Conservation (phyloP, 2,888 invertebrate genomes). For the Agrochola lychnidis region DNA sequence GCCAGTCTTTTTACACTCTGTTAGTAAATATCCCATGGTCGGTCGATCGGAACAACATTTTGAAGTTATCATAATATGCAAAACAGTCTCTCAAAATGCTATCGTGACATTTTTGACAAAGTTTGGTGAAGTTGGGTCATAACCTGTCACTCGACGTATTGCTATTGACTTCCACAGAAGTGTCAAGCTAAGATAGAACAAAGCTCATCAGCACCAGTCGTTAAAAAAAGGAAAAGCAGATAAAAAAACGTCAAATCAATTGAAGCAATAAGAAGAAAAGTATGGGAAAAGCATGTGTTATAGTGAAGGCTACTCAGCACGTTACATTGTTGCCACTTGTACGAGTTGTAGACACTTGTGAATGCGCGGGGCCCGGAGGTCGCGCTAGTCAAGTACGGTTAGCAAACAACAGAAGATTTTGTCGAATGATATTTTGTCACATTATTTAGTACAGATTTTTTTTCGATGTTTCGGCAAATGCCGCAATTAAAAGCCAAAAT, state of each 20-base stretch:
- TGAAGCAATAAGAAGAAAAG: conserved; percentile 35
- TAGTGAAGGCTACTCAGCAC: conserved; percentile 34
- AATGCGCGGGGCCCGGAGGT: conserved; percentile 39
- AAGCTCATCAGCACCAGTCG: neutral
- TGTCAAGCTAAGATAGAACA: neutral
- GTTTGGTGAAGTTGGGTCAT: neutral
- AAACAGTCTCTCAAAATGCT: too few relatives aligned
- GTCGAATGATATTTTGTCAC: neutral
- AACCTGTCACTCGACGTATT: neutral
- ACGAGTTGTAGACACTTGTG: conserved; percentile 54
- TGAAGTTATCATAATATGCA: too few relatives aligned
- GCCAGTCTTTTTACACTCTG: too few relatives aligned
- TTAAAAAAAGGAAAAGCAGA: neutral
- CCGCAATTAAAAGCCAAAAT: too few relatives aligned
- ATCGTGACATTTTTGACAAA: neutral
- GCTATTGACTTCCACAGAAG: neutral
- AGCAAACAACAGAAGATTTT: conserved; percentile 28
- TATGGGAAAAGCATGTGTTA: conserved; percentile 41
- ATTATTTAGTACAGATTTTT: neutral
- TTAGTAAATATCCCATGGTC: too few relatives aligned
- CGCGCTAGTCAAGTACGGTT: conserved; percentile 51
- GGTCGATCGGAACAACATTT: neutral
- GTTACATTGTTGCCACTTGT: conserved; percentile 51
- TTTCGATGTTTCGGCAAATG: neutral
- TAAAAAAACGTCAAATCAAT: conserved; percentile 10